Base-by-base conservation (phyloP, 2,888 invertebrate species). In the Aphelenchoides bicaudatus region DNA sequence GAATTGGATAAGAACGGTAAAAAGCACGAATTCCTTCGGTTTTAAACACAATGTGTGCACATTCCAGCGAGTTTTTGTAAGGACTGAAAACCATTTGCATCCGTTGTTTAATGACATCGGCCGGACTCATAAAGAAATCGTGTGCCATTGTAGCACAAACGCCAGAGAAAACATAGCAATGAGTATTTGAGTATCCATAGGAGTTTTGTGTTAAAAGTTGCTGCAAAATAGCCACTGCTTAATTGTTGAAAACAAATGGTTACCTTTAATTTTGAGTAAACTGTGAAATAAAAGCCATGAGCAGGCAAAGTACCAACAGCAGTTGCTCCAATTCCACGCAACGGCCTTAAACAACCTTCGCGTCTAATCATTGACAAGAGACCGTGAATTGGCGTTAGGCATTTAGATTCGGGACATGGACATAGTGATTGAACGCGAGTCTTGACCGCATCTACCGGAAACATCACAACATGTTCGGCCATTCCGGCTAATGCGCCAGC, bases 391-490 rank as follows among this genome's bases (percentile, higher is more conserved):
- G 96, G 88, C 79, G 89, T 88, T 75, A 88, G 85, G 80, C 88
- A 87, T 50, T 81, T 81, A 3, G 71, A 62, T 65, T 87, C 86
- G 61, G 89, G 87, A 69, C 82, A 82, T 28, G 88, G 87, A 72
- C 88, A 87, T 71, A 98, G 83, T 72, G 90, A 89, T 84, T 98
- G 96, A 91, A 98, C 92, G 80, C 96, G 86, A 59, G 96, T 98
- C 19, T 67, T 67, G 8, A 65, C 51, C 38, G 37, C 39, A 84
- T 99, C 98, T 80, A 98, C 85, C 70, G 98, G 98, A 84, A 94
- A 99, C 94, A 99, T 94, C 79, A 96, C 86, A 84, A 91, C 90
- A 85, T 98, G 98, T 84, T 99, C 98, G 87, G 93, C 88, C 78
- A 96, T 86, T 78, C 76, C 76, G 3, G 76, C 76, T 8, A 74